Conservation (phyloP, 2,888 invertebrate genomes). For the Hipparchia semele region DNA sequence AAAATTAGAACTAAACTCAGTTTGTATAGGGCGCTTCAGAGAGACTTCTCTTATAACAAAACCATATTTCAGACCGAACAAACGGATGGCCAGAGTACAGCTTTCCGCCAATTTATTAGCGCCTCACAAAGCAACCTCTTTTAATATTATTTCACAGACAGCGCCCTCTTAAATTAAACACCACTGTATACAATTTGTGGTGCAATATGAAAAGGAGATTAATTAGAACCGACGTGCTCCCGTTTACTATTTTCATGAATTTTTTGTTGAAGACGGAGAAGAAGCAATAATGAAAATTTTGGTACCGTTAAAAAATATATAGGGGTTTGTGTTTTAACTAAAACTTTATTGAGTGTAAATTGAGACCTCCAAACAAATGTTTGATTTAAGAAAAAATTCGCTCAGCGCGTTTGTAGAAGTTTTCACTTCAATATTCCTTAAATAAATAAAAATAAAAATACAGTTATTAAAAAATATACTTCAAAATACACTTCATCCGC, state of each 20-base stretch:
- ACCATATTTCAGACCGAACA: slow-evolving; percentile 17
- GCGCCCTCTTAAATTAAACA: slow-evolving; percentile 65
- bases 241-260: slow-evolving; percentile 30
- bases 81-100: slow-evolving; percentile 39
- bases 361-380: too few relatives aligned
- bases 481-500: too few relatives aligned
- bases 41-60: background rate
- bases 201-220: slow-evolving; percentile 42
- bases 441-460: too few relatives aligned
- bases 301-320: too few relatives aligned
- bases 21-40: too few relatives aligned
- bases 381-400: too few relatives aligned
- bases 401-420: too few relatives aligned
- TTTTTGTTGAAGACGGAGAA: slow-evolving; percentile 12
- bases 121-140: slow-evolving; percentile 70
- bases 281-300: slow-evolving; percentile 7
- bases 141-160: slow-evolving; percentile 62
- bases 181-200: slow-evolving; percentile 57
- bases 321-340: too few relatives aligned
- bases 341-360: too few relatives aligned
- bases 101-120: slow-evolving; percentile 69
- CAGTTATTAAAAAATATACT: too few relatives aligned
- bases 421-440: too few relatives aligned
- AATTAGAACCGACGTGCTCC: slow-evolving; percentile 31
- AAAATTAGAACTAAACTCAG: too few relatives aligned